Base-by-base conservation (phyloP, 2,888 invertebrate species). In the Lasioglossum morio region DNA sequence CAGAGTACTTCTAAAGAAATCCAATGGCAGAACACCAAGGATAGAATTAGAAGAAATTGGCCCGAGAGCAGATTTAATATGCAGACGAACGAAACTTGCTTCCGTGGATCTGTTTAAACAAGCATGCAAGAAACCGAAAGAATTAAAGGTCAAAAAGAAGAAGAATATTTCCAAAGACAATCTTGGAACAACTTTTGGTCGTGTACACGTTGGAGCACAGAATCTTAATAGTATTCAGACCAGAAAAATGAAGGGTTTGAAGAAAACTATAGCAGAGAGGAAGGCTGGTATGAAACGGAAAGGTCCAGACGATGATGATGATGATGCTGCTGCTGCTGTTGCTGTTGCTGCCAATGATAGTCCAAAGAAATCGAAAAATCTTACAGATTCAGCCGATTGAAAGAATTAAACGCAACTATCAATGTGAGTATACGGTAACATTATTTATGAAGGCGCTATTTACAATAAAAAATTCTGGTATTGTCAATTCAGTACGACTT, bases 31-130 rank as follows among this genome's bases (percentile, higher is more conserved):
- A 92, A 98, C 97, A 77, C 99, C 99, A 0, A 97, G 99, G 89
- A 97, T 99, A 88, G 99, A 99, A 96, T 96, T 99, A 76, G 97
- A 97, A 95, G 98, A 99, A 96, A 98, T 99, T 93, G 99, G 99
- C 37, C 99, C 99, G 34, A 97, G 98, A 37, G 96, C 98, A 89
- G 98, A 99, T 95, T 97, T 99, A 90, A 96, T 96, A 82, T 95
- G 99, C 23, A 96, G 99, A 88, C 97, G 99, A 90, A 98, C 97
- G 0, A 98, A 98, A 95, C 96, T 99, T 79, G 99, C 99, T 0
- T 98, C 98, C 0, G 98, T 98, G 89, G 98, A 99, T 95, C 96
- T 99, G 23, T 98, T 97, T 95, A 98, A 98, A 93, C 96, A 97
- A 93, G 97, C 98, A 0, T 97, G 98, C 94, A 97, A 96, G 89